Conservation (phyloP, 1,140 invertebrate genomes). For the Penaeus chinensis region DNA sequence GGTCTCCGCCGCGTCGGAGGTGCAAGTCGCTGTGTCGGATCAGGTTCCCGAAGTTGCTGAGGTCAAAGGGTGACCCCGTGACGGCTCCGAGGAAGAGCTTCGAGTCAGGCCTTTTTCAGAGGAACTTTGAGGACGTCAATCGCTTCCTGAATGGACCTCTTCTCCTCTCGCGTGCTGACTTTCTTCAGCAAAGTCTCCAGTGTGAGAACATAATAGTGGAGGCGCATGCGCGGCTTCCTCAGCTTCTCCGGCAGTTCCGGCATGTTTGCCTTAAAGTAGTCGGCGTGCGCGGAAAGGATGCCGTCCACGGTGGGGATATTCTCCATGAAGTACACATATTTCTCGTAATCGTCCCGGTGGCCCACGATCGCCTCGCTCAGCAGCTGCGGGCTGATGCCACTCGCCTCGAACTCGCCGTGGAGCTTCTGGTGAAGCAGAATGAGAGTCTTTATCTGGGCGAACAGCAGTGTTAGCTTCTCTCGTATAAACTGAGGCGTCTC, state of each 20-base stretch:
- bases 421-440: slow-evolving; percentile 42
- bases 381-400: slow-evolving; percentile 24
- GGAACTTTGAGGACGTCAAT: slow-evolving; percentile 53
- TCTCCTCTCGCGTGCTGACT: slow-evolving; percentile 3
- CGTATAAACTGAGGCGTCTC: slow-evolving; percentile 47
- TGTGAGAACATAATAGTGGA: slow-evolving; percentile 60
- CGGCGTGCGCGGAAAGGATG: slow-evolving; percentile 29
- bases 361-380: slow-evolving; percentile 52
- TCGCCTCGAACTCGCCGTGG: slow-evolving; percentile 32
- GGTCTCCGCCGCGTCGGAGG: slow-evolving; percentile 33
- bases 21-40: slow-evolving; percentile 45
- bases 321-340: slow-evolving; percentile 61
- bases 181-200: slow-evolving; percentile 57
- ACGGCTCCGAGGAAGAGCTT: slow-evolving; percentile 56
- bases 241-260: slow-evolving; percentile 55
- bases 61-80: slow-evolving; percentile 52
- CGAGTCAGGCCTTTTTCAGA: slow-evolving; percentile 57
- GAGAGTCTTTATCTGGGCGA: slow-evolving; percentile 51
- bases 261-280: slow-evolving; percentile 47
- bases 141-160: slow-evolving; percentile 39
- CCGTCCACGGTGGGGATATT: slow-evolving; percentile 56
- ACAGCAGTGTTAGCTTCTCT: slow-evolving; percentile 48
- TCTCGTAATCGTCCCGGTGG: slow-evolving; percentile 46
- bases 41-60: slow-evolving; percentile 47
- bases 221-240: slow-evolving; percentile 55